Evolutionary conservation across 1,140 invertebrate species (phyloP).

Genomic region (Helicoverpa armigera): DNA sequence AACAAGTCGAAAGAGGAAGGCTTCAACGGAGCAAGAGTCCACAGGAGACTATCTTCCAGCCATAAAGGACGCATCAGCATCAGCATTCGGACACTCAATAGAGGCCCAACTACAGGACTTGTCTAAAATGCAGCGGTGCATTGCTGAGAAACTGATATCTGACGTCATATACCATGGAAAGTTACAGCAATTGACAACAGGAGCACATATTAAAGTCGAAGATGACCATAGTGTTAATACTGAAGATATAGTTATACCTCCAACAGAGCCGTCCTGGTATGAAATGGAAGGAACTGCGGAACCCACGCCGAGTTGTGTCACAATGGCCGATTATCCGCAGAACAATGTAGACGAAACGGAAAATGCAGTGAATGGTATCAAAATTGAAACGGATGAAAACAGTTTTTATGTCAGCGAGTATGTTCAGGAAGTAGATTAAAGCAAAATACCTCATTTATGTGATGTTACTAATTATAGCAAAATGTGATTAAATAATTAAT

Average conservation of each 20-base stretch:
- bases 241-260: neutral
- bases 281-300: neutral
- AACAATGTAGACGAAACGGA: neutral
- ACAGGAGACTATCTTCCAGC: neutral
- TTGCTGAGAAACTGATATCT: constrained; percentile 24
- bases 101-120: neutral
- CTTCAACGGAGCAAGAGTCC: neutral
- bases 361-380: constrained; percentile 4
- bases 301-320: neutral
- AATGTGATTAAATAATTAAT: too few species aligned
- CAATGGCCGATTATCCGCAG: neutral
- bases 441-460: too few species aligned
- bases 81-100: constrained; percentile 6
- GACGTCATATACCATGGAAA: constrained; percentile 29
- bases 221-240: neutral
- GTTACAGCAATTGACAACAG: neutral
- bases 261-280: neutral
- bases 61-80: neutral
- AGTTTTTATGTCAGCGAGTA: neutral
- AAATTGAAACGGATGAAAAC: neutral
- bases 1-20: neutral
- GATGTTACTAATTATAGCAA: too few species aligned
- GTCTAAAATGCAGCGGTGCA: constrained; percentile 5
- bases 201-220: neutral
- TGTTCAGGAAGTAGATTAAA: too few species aligned